These are phyloP conservation scores for Copidosoma floridanum DNA, from an alignment of 1,140 invertebrate genomes.

Conservation along the genomic window DNA sequence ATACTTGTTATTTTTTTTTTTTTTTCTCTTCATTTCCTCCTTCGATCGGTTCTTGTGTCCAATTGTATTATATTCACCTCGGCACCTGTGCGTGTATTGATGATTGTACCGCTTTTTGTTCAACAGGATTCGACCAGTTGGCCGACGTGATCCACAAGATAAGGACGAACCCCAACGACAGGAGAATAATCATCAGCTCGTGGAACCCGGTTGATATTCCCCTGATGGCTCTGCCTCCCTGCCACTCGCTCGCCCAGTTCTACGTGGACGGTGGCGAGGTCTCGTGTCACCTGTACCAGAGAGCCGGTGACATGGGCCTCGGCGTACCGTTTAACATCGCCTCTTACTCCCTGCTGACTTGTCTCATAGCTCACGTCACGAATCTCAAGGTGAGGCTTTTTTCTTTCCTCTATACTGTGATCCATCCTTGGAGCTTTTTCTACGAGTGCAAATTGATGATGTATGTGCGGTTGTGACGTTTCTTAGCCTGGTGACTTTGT, in stretches of 20 bases:
- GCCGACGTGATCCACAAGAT: slow-evolving; percentile 80
- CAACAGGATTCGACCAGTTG: slow-evolving; percentile 79
- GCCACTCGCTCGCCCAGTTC: slow-evolving; percentile 94
- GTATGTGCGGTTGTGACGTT: no score
- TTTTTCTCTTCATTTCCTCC: no score
- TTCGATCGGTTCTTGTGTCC: no score
- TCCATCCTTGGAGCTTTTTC: no score
- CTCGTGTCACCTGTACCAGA: slow-evolving; percentile 93
- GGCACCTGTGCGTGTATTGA: no score
- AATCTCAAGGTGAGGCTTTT: slow-evolving; percentile 66
- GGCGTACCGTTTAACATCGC: slow-evolving; percentile 99
- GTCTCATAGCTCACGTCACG: slow-evolving; percentile 95
- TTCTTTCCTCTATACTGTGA: no score
- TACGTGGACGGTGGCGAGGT: slow-evolving; percentile 81
- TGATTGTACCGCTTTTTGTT: no score
- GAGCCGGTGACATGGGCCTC: slow-evolving; percentile 96
- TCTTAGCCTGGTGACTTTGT: slow-evolving; percentile 89
- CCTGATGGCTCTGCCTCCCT: slow-evolving; percentile 95
- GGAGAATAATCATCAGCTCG: slow-evolving; percentile 90
- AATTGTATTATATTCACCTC: no score
- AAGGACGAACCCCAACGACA: slow-evolving; percentile 79
- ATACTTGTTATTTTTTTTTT: slow-evolving; percentile 53
- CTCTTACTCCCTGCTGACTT: slow-evolving; percentile 90
- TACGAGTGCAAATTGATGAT: no score
- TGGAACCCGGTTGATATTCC: slow-evolving; percentile 93